Conservation (phyloP, 1,140 invertebrate species). For the Sesamia nonagrioides region DNA sequence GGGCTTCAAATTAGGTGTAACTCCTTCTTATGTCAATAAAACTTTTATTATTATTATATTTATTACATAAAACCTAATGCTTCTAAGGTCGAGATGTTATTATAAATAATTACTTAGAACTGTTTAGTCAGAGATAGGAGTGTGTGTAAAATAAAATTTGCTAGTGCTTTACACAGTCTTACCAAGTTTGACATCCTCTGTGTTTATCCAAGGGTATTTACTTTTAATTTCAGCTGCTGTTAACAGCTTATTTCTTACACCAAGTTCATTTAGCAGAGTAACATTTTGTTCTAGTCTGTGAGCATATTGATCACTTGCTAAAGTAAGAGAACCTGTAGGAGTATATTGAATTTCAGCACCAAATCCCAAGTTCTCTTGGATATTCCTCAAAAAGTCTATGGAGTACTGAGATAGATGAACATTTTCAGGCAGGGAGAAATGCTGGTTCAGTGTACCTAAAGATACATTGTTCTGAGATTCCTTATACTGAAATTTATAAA, state of each 20-base stretch:
- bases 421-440: slow-evolving; percentile 98
- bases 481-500: slow-evolving; percentile 91
- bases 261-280: slow-evolving; percentile 93
- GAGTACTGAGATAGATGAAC: slow-evolving; percentile 96
- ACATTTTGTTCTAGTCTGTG: slow-evolving; percentile 92
- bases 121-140: too few species aligned
- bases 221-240: slow-evolving; percentile 90
- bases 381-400: slow-evolving; percentile 96
- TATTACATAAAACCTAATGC: too few species aligned
- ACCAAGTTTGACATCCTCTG: slow-evolving; percentile 93
- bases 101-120: too few species aligned
- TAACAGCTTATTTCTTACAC: slow-evolving; percentile 94
- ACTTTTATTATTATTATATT: too few species aligned
- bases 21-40: too few species aligned
- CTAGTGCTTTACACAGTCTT: slow-evolving; percentile 50
- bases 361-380: slow-evolving; percentile 91
- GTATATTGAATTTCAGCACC: slow-evolving; percentile 94
- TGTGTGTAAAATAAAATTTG: too few species aligned
- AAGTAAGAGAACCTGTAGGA: slow-evolving; percentile 95
- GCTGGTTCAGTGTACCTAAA: slow-evolving; percentile 95
- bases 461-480: slow-evolving; percentile 93
- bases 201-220: slow-evolving; percentile 97
- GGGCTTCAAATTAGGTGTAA: too few species aligned
- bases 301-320: slow-evolving; percentile 93
- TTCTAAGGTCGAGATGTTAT: too few species aligned